Evolutionary conservation across 2,797 vertebrate genomes (phyloP).

Genomic region (Hylomyscus alleni): DNA sequence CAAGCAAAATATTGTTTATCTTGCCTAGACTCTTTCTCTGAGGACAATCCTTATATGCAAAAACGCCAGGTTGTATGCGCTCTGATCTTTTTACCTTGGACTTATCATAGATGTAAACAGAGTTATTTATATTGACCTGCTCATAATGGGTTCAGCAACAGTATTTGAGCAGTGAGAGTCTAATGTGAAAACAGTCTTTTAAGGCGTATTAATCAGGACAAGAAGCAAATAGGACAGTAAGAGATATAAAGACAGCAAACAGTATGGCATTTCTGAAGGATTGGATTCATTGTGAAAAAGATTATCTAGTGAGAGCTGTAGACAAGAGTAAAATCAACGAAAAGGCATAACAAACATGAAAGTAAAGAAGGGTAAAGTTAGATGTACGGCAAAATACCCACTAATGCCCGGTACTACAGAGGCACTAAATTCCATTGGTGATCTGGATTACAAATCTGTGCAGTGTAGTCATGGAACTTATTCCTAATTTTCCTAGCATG

Average conservation of each 20-base stretch:
- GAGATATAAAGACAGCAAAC: not conserved
- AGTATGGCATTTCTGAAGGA: not conserved
- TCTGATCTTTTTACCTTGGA: slow-evolving; percentile 26
- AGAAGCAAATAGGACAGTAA: not conserved
- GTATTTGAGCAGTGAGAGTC: not conserved
- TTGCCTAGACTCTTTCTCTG: slow-evolving; percentile 1
- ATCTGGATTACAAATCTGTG: not conserved
- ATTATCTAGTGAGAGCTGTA: not conserved
- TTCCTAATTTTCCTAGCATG: not conserved
- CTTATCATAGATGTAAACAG: not conserved
- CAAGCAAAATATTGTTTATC: not conserved
- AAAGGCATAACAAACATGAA: not conserved
- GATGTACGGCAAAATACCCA: not conserved
- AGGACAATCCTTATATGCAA: slow-evolving; percentile 8
- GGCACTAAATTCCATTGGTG: not conserved
- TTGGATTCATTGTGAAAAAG: slow-evolving; percentile 38
- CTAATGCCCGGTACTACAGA: not conserved
- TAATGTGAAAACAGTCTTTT: not conserved
- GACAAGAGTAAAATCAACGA: not conserved
- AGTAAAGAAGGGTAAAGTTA: not conserved
- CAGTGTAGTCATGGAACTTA: not conserved
- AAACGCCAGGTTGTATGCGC: not conserved
- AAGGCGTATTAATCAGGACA: not conserved
- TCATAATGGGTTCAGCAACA: not conserved
- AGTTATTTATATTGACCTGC: slow-evolving; percentile 10